phyloP scores from a whole-genome alignment of 2,888 invertebrate species.

The Rhingia campestris region DNA sequence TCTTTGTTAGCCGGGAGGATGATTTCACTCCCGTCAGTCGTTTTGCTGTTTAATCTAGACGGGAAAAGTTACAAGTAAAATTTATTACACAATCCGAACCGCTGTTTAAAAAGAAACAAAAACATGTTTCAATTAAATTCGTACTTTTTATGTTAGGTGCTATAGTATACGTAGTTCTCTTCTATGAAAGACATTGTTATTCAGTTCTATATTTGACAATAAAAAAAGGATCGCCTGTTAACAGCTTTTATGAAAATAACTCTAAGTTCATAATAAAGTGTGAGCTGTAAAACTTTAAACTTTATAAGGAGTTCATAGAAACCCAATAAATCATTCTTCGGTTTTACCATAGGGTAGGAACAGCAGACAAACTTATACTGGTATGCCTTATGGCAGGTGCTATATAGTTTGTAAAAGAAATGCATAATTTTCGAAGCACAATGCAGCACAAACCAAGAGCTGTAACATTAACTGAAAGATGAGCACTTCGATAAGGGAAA shows the following conservation, averaged over 20 bases:
- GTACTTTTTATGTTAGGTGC: background rate
- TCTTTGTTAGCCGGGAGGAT: slow-evolving; percentile 48
- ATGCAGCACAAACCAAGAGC: too few species aligned
- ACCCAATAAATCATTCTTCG: slow-evolving; percentile 2
- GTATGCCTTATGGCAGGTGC: slow-evolving; percentile 14
- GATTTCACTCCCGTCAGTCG: slow-evolving; percentile 19
- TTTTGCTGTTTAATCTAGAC: slow-evolving; percentile 59
- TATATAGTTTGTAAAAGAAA: background rate
- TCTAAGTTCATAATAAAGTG: slow-evolving; percentile 17
- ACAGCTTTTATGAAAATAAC: slow-evolving; percentile 16
- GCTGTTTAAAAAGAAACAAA: slow-evolving; percentile 8
- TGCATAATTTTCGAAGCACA: too few species aligned
- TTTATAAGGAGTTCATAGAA: background rate
- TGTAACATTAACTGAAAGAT: too few species aligned
- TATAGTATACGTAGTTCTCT: background rate
- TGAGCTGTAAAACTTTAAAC: slow-evolving; percentile 8
- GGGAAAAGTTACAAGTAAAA: slow-evolving; percentile 53
- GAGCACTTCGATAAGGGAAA: too few species aligned
- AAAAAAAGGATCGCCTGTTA: slow-evolving; percentile 8
- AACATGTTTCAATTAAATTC: slow-evolving; percentile 20
- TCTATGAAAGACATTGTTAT: slow-evolving; percentile 6
- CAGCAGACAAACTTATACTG: background rate
- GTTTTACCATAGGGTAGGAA: background rate
- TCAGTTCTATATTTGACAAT: background rate
- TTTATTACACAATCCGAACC: slow-evolving; percentile 40